Conservation (phyloP, 2,888 invertebrate genomes). For the Glomeris marginata region DNA sequence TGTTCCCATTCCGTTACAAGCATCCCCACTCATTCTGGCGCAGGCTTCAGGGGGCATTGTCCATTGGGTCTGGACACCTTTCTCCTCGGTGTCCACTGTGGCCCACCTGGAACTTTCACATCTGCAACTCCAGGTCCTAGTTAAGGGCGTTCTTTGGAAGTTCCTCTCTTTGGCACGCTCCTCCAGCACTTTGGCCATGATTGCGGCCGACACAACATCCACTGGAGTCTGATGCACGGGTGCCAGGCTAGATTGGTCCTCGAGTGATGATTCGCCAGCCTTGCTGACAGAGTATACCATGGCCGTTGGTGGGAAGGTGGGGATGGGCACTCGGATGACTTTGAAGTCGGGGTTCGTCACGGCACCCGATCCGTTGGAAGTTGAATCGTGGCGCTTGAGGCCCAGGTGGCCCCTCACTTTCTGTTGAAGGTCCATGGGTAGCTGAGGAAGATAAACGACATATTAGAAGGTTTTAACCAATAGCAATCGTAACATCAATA, state of each 20-base stretch:
- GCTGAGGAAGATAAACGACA: conserved; percentile 39
- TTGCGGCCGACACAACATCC: conserved; percentile 67
- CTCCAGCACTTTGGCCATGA: conserved; percentile 81
- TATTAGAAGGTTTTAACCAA: not conserved
- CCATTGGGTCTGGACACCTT: conserved; percentile 4
- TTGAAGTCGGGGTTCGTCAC: conserved; percentile 36
- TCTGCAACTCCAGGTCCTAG: not conserved
- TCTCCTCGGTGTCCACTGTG: not conserved
- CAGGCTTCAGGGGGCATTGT: conserved; percentile 1
- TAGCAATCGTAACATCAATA: not conserved
- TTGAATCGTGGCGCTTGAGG: conserved; percentile 1
- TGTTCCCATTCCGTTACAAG: no score
- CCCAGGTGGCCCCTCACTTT: conserved; percentile 45
- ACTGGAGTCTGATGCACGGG: conserved; percentile 22
- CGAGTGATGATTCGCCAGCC: conserved; percentile 1
- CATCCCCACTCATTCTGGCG: not conserved
- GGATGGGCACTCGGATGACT: conserved; percentile 56
- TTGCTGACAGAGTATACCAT: conserved; percentile 45
- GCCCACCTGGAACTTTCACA: conserved; percentile 1
- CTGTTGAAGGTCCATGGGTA: conserved; percentile 79
- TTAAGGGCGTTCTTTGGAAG: conserved; percentile 5
- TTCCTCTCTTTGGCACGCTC: conserved; percentile 47
- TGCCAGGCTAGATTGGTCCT: no score
- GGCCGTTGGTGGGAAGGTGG: conserved; percentile 68
- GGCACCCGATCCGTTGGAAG: conserved; percentile 23